Base-by-base conservation (phyloP, 2,113 vertebrate genomes). In the Ceratotherium simum region DNA sequence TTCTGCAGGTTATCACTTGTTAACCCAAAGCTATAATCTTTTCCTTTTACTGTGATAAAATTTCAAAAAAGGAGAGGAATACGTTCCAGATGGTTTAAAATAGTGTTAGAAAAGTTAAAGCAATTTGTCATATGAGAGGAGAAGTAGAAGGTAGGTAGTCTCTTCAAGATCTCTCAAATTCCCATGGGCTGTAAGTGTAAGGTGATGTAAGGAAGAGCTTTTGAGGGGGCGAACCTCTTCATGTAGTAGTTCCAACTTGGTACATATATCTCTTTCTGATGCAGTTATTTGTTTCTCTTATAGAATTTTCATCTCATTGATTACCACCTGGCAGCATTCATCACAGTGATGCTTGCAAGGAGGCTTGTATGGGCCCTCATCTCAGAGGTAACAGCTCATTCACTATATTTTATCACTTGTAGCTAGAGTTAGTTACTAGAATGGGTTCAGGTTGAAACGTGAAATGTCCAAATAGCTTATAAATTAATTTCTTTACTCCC, bases 281-380 rank as follows among this genome's bases (percentile, higher is more conserved):
- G 75, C 96, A 98, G 95, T 98, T 95, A 16, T 98, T 97, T 98
- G 70, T 94, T 98, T 98, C 91, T 98, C 83, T 98, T 98, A 46
- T 97, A 99, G 99, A 99, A 99, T 98, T 99, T 99, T 98, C 99
- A 99, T 98, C 99, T 99, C 98, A 99, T 99, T 98, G 99, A 99
- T 98, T 99, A 99, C 97, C 99, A 99, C 98, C 98, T 99, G 99
- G 99, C 99, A 14, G 99, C 99, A 96, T 99, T 99, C 98, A 99
- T 99, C 98, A 99, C 99, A 62, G 99, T 99, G 98, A 99, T 99
- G 99, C 98, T 99, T 98, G 99, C 99, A 6, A 99, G 99, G 98
- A 99, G 99, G 98, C 99, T 99, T 75, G 99, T 99, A 54, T 99
- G 99, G 99, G 99, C 99, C 36, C 99, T 99, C 79, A 99, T 99